phyloP scores from a whole-genome alignment of 2,113 vertebrate species.

The Platysteira castanea region DNA sequence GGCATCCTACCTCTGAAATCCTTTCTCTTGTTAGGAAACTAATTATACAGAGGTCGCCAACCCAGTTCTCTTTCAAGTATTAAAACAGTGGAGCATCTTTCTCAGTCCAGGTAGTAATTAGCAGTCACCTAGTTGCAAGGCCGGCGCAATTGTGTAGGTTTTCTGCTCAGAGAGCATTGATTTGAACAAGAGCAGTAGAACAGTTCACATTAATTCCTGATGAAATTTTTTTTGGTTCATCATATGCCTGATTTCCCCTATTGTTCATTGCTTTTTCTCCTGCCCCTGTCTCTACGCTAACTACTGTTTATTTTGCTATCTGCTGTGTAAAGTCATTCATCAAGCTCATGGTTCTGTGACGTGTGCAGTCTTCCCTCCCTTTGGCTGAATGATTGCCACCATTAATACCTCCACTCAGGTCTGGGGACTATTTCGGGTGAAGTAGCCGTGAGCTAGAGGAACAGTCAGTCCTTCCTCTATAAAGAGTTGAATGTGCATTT shows the following conservation, averaged over 20 bases:
- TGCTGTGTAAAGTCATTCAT: background rate
- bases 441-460: background rate
- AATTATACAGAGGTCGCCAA: background rate
- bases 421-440: background rate
- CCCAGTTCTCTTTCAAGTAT: background rate
- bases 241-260: background rate
- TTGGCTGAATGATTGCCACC: background rate
- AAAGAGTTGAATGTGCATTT: background rate
- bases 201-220: background rate
- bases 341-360: background rate
- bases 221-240: background rate
- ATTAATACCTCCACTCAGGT: background rate
- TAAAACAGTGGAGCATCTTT: background rate
- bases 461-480: background rate
- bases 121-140: background rate
- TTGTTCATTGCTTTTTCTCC: background rate
- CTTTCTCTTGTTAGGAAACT: conserved; percentile 2
- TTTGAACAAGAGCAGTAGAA: background rate
- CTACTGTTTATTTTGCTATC: background rate
- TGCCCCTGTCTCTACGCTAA: background rate
- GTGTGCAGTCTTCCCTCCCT: background rate
- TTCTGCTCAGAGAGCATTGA: background rate
- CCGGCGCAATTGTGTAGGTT: background rate
- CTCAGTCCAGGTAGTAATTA: conserved; percentile 9
- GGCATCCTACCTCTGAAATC: background rate